Evolutionary conservation across 53 echinoderm and acorn worm genomes (phyloP).

Genomic region (Arbacia lixula): DNA sequence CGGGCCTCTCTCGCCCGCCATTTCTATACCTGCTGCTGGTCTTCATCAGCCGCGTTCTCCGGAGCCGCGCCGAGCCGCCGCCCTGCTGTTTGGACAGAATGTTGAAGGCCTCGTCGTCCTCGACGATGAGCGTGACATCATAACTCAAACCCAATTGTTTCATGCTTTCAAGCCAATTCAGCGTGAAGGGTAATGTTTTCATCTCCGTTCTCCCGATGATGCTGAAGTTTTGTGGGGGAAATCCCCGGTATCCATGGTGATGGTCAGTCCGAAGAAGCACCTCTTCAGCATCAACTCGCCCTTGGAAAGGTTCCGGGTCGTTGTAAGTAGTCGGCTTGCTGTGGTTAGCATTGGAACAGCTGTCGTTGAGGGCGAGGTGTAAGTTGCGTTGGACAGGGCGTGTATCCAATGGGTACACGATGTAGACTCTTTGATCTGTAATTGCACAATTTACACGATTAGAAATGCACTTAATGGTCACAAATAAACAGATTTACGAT

Average conservation of each 20-base stretch:
- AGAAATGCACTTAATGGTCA: not conserved
- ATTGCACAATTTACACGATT: not conserved
- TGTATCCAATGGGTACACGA: not conserved
- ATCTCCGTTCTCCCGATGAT: not conserved
- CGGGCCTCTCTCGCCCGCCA: not conserved
- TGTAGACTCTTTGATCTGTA: constrained; percentile 4
- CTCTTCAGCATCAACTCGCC: too few relatives aligned
- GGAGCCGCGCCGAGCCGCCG: not conserved
- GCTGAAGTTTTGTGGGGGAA: not conserved
- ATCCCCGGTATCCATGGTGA: too few relatives aligned
- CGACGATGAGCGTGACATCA: constrained; percentile 11
- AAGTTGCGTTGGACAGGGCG: not conserved
- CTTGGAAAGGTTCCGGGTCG: too few relatives aligned
- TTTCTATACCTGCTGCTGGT: not conserved
- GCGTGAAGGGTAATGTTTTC: not conserved
- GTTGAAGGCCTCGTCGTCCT: not conserved
- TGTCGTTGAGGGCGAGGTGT: not conserved
- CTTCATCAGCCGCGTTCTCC: not conserved
- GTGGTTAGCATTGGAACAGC: not conserved
- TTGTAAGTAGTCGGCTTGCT: not conserved
- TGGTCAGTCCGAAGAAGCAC: too few relatives aligned
- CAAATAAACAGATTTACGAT: not conserved
- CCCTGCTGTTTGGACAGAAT: not conserved
- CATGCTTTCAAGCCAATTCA: constrained; percentile 11
- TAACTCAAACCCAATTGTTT: not conserved